Percentiles rank a stretch among this genome's conserved stretches.
These are phyloP conservation scores for Numenius arquata DNA, from an alignment of 2,113 vertebrate genomes.

Conservation along the genomic window DNA sequence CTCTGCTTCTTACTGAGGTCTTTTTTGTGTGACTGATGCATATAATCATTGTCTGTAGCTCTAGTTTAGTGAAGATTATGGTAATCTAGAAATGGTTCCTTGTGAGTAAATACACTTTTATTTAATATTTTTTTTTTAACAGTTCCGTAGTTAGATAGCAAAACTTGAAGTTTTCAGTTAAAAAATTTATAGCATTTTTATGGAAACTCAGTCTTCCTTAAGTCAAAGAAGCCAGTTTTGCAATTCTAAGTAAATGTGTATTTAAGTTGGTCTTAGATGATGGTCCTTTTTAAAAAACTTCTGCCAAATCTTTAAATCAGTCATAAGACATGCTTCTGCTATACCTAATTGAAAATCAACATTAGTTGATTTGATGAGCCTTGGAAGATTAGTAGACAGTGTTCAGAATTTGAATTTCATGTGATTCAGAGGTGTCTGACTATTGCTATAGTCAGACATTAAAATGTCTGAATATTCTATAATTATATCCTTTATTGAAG, in stretches of 20 bases:
- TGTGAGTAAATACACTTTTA: neutral
- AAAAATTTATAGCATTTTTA: neutral
- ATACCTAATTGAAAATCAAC: conserved; percentile 23
- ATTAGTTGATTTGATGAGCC: neutral
- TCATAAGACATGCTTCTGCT: neutral
- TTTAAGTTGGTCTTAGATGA: neutral
- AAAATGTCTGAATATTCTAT: neutral
- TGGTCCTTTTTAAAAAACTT: neutral
- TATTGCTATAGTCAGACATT: neutral
- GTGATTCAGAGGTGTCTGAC: neutral
- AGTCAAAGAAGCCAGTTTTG: neutral
- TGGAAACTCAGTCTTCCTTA: neutral
- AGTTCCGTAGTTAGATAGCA: neutral
- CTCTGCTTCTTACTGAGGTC: neutral
- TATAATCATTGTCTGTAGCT: neutral
- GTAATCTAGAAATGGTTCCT: neutral
- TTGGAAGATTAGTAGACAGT: neutral
- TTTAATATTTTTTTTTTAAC: neutral
- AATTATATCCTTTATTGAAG: neutral
- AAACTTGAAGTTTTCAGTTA: neutral
- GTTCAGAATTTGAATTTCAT: neutral
- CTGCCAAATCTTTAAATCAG: neutral
- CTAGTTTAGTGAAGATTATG: neutral
- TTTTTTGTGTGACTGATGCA: neutral
- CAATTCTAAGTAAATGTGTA: neutral